phyloP scores from a whole-genome alignment of 2,888 invertebrate genomes.

The Galerucella pusilla region DNA sequence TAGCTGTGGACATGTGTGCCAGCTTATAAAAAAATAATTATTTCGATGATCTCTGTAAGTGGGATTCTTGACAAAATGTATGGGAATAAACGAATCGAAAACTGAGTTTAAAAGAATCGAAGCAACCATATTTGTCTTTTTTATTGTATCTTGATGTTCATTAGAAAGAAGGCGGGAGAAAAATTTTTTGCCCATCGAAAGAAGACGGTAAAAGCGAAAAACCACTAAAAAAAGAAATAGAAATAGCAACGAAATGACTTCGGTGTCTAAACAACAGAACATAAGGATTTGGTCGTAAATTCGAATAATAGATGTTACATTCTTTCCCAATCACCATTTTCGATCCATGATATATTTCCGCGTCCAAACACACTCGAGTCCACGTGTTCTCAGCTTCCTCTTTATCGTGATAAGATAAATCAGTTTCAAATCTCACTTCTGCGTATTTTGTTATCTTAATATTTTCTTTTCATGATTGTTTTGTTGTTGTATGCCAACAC shows the following conservation, averaged over 20 bases:
- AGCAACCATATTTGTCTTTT: no score
- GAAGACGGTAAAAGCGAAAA: background rate
- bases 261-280: background rate
- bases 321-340: slow-evolving; percentile 25
- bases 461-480: slow-evolving; percentile 21
- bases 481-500: slow-evolving; percentile 24
- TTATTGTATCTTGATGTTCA: no score
- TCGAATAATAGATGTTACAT: slow-evolving; percentile 19
- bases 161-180: no score
- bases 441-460: slow-evolving; percentile 23
- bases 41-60: no score
- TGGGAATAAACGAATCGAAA: no score
- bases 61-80: no score
- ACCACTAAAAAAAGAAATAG: background rate
- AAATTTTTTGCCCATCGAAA: background rate
- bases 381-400: slow-evolving; percentile 28
- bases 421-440: slow-evolving; percentile 29
- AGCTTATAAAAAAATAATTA: no score
- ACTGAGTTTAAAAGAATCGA: no score
- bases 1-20: no score
- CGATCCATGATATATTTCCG: slow-evolving; percentile 24
- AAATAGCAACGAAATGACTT: slow-evolving; percentile 12
- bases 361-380: slow-evolving; percentile 21
- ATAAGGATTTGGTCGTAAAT: slow-evolving; percentile 7
- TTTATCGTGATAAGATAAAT: slow-evolving; percentile 29